Evolutionary conservation across 2,888 invertebrate genomes (phyloP).

Genomic region (Aleiodes leptofemur): DNA sequence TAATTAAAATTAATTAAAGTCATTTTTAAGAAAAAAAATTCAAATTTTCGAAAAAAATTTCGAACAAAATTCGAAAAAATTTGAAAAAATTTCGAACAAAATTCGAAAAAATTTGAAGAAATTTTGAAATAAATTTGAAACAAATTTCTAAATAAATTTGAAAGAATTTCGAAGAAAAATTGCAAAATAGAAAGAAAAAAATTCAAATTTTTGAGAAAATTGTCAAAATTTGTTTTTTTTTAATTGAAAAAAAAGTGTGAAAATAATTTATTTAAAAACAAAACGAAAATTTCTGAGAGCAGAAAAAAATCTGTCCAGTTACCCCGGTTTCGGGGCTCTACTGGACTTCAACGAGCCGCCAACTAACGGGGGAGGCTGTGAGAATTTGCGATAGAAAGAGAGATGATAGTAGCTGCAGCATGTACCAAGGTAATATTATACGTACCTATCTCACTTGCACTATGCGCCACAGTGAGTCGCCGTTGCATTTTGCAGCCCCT

Average conservation of each 20-base stretch:
- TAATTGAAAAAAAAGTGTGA: no score
- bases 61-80: neutral
- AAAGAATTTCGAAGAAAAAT: no score
- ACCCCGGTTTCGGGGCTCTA: conserved; percentile 29
- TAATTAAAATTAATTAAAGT: no score
- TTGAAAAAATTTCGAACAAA: no score
- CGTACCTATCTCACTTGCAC: conserved; percentile 15
- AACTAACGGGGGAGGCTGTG: conserved; percentile 24
- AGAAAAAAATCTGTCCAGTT: neutral
- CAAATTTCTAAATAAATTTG: no score
- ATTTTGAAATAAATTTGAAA: no score
- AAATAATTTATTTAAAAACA: neutral
- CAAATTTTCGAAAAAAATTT: no score
- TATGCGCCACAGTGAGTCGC: conserved; percentile 69
- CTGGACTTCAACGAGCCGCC: conserved; percentile 20
- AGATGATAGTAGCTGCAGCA: conserved; percentile 67
- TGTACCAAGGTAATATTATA: conserved; percentile 62
- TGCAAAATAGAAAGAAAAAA: no score
- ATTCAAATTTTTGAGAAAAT: no score
- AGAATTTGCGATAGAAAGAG: conserved; percentile 48
- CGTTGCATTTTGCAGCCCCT: conserved; percentile 66
- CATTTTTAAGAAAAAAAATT: no score
- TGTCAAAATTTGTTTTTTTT: no score
- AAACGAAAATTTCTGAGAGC: neutral
- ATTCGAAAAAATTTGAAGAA: no score